Conservation (phyloP, 2,888 invertebrate genomes). For the Xanthia togata region DNA sequence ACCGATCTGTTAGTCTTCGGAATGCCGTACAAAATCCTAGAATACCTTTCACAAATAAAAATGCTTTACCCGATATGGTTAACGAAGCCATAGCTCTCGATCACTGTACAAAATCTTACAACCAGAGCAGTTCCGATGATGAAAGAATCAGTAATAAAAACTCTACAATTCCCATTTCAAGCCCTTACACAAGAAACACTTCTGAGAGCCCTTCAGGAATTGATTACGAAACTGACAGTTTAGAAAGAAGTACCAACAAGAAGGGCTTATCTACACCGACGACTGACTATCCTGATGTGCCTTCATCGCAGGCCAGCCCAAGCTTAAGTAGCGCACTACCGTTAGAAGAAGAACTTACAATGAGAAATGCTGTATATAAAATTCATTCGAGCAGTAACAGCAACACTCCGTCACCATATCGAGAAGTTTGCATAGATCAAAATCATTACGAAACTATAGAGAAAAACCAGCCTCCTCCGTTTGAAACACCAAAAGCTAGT, state of each 20-base stretch:
- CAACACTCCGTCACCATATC: conserved; percentile 85
- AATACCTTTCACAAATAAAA: conserved; percentile 78
- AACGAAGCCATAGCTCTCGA: conserved; percentile 92
- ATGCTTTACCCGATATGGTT: conserved; percentile 91
- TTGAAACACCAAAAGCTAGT: conserved; percentile 78
- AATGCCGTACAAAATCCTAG: conserved; percentile 73
- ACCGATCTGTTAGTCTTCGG: conserved; percentile 75
- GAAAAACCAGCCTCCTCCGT: conserved; percentile 69
- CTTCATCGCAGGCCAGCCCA: conserved; percentile 93
- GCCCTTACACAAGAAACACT: conserved; percentile 77
- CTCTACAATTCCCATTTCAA: conserved; percentile 65
- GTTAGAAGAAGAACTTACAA: conserved; percentile 95
- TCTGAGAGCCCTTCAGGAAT: conserved; percentile 87
- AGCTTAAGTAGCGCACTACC: conserved; percentile 94
- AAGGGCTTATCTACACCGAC: conserved; percentile 91
- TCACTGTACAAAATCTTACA: conserved; percentile 83
- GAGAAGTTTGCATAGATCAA: conserved; percentile 75
- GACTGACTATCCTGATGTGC: conserved; percentile 91
- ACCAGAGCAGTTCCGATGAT: conserved; percentile 85
- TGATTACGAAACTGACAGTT: conserved; percentile 94
- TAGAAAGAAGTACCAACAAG: conserved; percentile 91
- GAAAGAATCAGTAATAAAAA: conserved; percentile 78
- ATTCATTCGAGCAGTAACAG: conserved; percentile 90
- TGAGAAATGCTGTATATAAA: conserved; percentile 94
- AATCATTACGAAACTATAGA: conserved; percentile 86